These are phyloP conservation scores for Agrotis exclamationis DNA, from an alignment of 2,888 invertebrate species.

Conservation along the genomic window DNA sequence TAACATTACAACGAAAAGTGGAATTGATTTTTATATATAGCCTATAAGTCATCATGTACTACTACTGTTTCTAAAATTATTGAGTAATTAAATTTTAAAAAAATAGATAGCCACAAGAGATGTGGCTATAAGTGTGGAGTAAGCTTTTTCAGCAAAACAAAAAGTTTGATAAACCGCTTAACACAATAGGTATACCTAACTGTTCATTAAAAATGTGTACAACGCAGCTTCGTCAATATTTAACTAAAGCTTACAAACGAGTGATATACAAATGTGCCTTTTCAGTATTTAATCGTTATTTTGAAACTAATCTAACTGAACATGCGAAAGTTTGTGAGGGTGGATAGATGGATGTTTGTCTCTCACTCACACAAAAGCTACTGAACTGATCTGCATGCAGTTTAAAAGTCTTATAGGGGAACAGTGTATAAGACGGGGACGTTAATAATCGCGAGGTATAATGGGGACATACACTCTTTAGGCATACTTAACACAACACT, in stretches of 20 bases:
- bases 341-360: no score
- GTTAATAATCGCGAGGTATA: no score
- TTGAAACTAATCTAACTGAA: not conserved
- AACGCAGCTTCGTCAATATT: conserved; percentile 2
- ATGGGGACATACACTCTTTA: no score
- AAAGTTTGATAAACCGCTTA: conserved; percentile 18
- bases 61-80: not conserved
- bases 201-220: not conserved
- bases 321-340: no score
- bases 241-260: conserved; percentile 16
- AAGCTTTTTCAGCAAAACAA: conserved; percentile 18
- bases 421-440: no score
- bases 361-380: no score
- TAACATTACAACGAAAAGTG: no score
- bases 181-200: not conserved
- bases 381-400: no score
- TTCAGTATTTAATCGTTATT: not conserved
- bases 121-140: not conserved
- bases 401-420: no score
- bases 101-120: not conserved
- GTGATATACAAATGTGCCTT: not conserved
- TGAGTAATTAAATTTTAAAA: not conserved
- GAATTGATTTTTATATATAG: no score
- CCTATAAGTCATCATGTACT: no score
- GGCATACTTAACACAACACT: no score